phyloP scores from a whole-genome alignment of 2,797 vertebrate genomes.

The Todus mexicanus region DNA sequence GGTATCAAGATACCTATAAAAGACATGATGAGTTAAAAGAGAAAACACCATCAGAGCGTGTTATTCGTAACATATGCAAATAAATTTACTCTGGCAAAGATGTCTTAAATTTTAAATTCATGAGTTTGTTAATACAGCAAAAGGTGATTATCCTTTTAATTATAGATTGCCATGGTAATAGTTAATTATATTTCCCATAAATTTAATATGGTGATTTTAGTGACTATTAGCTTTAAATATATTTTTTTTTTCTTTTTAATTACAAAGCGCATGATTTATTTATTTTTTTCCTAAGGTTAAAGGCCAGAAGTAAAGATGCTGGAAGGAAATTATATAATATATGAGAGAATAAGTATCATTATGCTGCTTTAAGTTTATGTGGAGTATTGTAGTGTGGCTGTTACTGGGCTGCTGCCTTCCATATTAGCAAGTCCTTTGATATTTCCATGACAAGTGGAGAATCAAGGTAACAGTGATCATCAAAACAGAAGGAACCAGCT shows the following conservation, averaged over 20 bases:
- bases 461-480: not conserved
- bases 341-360: not conserved
- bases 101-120: slow-evolving; percentile 37
- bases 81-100: slow-evolving; percentile 3
- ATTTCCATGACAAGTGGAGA: not conserved
- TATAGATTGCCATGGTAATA: slow-evolving; percentile 26
- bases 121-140: slow-evolving; percentile 32
- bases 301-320: not conserved
- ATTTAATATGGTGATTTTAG: slow-evolving; percentile 19
- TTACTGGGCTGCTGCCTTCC: not conserved
- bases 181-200: slow-evolving; percentile 12
- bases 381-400: not conserved
- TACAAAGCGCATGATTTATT: not conserved
- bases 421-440: not conserved
- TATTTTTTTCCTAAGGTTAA: not conserved
- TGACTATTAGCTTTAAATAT: not conserved
- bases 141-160: slow-evolving; percentile 55
- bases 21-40: not conserved
- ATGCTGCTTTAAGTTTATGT: not conserved
- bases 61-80: not conserved
- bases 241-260: not conserved
- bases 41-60: not conserved
- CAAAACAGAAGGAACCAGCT: not conserved
- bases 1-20: not conserved
- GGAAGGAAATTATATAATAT: not conserved